A percentile compares a stretch with the other conserved stretches of the same genome.
phyloP scores from a whole-genome alignment of 2,113 vertebrate genomes.

The Callopanchax toddi region DNA sequence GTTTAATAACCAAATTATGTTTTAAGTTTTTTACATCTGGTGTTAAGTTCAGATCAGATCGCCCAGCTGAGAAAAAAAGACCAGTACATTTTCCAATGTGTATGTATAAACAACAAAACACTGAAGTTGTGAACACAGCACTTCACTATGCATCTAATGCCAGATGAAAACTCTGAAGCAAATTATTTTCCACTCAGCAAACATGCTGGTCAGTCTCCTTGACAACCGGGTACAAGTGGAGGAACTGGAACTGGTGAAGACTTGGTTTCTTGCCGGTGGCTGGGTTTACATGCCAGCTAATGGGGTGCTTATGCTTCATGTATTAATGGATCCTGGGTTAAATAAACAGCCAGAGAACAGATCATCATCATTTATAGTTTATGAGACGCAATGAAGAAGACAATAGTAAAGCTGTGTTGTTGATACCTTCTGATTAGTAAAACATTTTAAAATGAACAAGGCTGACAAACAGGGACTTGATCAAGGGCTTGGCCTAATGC shows the following conservation, averaged over 20 bases:
- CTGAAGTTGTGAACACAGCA: neutral
- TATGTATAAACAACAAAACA: conserved; percentile 13
- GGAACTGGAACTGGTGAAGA: conserved; percentile 32
- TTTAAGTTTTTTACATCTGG: no score
- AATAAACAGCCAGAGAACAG: conserved; percentile 37
- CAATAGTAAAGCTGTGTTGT: conserved; percentile 39
- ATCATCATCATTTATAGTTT: conserved; percentile 25
- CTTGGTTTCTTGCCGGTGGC: conserved; percentile 30
- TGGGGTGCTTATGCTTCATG: conserved; percentile 42
- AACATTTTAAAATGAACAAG: conserved; percentile 60
- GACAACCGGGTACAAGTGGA: conserved; percentile 21
- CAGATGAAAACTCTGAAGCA: conserved; percentile 5
- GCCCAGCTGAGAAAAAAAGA: no score
- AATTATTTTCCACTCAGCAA: conserved; percentile 19
- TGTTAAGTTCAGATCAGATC: no score
- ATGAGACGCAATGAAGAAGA: conserved; percentile 21
- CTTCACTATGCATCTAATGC: conserved; percentile 9
- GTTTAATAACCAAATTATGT: no score
- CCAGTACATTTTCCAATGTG: neutral
- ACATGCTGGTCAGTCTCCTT: conserved; percentile 30
- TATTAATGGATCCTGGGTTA: conserved; percentile 36
- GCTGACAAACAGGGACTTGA: conserved; percentile 44
- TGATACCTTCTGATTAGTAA: conserved; percentile 67
- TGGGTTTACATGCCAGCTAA: conserved; percentile 51
- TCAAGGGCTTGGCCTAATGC: conserved; percentile 41